Evolutionary conservation across 2,888 invertebrate species (phyloP), one percentile per base, ranked within the genome.

Genomic region (Notodonta dromedarius): DNA sequence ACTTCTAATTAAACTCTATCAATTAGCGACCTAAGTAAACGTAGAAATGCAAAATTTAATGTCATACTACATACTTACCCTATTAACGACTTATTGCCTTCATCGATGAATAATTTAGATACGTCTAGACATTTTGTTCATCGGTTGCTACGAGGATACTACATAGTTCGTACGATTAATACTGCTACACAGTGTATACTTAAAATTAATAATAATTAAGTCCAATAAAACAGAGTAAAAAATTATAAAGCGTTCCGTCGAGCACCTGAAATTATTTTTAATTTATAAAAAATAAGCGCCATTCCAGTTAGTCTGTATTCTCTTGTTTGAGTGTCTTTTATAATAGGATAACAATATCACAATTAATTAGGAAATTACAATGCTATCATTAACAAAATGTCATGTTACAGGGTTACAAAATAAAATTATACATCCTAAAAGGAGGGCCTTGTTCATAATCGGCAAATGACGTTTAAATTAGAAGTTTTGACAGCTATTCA

Each of bases 131-230:
- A 44, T 68, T 61, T 69, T 75, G 65, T 69, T 76, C 64, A 62
- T 66, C 39, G 56, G 40, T 63, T 64, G 61, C 52, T 16, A 63
- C 60, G 61, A 64, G 57, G 70, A 65, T 56, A 62, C 65, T 56
- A 60, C 24, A 24, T 24, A 24, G 24, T 52, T 57, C 59, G n/a
- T 57, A 60, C 51, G 62, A 63, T 67, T 73, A 73, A 75, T 73
- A 73, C 73, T 73, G 73, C 66, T 68, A 66, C 57, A 66, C 50
- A 67, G 64, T 46, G 65, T 66, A 61, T 66, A 61, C 58, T 40
- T 62, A 65, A 58, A 51, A 32, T 60, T 59, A 44, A 56, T 56
- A 60, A 64, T 52, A 66, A 64, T 55, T 65, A 52, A 65, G 54
- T 74, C 48, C 61, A 68, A 71, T 46, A 69, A 62, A 54, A 71